phyloP scores from a whole-genome alignment of 2,113 vertebrate species.

The Labeo catla region DNA sequence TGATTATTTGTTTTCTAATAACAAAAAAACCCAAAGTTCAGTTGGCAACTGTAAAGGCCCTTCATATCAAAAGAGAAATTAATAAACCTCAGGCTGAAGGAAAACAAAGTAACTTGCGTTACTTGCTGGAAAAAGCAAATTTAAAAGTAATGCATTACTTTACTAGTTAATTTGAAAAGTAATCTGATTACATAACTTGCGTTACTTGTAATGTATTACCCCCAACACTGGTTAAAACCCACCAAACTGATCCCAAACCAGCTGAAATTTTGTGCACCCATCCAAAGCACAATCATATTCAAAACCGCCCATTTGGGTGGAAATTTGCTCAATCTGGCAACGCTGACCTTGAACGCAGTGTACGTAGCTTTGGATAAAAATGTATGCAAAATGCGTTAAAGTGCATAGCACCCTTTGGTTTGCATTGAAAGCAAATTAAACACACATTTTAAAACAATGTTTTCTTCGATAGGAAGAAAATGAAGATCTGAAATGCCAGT shows the following conservation, averaged over 20 bases:
- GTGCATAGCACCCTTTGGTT: background rate
- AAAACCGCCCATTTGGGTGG: background rate
- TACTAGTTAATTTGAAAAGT: background rate
- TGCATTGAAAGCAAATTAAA: background rate
- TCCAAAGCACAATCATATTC: background rate
- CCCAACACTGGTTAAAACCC: no score
- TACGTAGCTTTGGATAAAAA: background rate
- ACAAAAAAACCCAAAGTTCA: no score
- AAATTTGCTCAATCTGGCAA: background rate
- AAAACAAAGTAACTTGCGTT: background rate
- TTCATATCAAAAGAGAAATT: no score
- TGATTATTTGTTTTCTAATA: no score
- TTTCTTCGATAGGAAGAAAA: constrained; percentile 85
- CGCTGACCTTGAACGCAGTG: background rate
- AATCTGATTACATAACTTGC: background rate
- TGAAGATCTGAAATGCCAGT: constrained; percentile 95
- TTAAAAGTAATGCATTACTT: background rate
- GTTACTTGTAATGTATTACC: no score
- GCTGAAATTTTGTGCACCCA: background rate
- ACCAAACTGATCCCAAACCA: no score
- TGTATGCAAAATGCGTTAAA: no score
- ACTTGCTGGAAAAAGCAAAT: background rate
- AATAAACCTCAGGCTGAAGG: no score
- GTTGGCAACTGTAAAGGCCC: no score
- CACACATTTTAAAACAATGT: background rate